Conservation (phyloP, 2,888 invertebrate genomes). For the Polietes domitor region DNA sequence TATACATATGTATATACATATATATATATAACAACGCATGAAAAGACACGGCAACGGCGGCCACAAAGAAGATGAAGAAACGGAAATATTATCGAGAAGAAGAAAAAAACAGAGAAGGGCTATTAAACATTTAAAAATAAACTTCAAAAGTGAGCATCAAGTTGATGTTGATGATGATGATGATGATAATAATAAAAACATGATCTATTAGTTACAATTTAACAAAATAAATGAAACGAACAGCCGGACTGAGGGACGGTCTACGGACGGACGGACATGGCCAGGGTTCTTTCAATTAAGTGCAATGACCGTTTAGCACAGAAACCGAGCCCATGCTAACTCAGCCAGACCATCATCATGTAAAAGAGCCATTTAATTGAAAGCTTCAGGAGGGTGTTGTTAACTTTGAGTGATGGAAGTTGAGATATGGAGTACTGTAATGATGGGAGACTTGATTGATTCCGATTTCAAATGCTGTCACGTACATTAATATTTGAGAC, state of each 20-base stretch:
- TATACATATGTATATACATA: too few relatives aligned
- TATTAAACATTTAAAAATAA: constrained; percentile 21
- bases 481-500: too few relatives aligned
- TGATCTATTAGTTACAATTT: constrained; percentile 33
- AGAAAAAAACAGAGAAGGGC: not conserved
- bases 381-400: not conserved
- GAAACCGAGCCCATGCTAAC: not conserved
- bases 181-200: constrained; percentile 32
- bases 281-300: constrained; percentile 4
- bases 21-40: not conserved
- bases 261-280: not conserved
- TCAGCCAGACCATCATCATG: not conserved
- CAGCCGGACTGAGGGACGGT: not conserved
- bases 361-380: not conserved
- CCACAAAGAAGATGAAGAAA: not conserved
- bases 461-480: too few relatives aligned
- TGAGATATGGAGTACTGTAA: too few relatives aligned
- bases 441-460: too few relatives aligned
- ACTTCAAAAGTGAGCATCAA: constrained; percentile 14
- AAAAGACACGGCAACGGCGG: not conserved
- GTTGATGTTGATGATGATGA: too few relatives aligned
- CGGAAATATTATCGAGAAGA: constrained; percentile 40
- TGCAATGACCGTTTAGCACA: constrained; percentile 46
- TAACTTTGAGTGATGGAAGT: not conserved
- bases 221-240: constrained; percentile 13